A percentile compares a stretch with the other conserved stretches of the same genome.
phyloP scores from a whole-genome alignment of 2,888 invertebrate genomes.

The Microctonus aethiopoides region DNA sequence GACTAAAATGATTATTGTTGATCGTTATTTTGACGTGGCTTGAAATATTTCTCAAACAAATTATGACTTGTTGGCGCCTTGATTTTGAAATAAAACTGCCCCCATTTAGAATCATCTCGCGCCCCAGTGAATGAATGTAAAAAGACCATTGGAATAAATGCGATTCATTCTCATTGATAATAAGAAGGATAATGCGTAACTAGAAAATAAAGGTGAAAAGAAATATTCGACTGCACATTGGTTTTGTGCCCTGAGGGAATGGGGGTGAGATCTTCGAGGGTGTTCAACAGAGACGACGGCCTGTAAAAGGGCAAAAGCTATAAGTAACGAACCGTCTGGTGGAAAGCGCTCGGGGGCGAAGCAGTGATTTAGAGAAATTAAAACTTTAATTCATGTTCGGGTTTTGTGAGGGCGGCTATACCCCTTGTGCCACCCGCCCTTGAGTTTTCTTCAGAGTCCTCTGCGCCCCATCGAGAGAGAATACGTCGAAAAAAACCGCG shows the following conservation, averaged over 20 bases:
- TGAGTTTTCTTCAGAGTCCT: conserved; percentile 38
- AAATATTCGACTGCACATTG: conserved; percentile 31
- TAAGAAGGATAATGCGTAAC: conserved; percentile 41
- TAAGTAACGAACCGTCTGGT: conserved; percentile 66
- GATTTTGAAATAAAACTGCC: not conserved
- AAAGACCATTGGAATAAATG: not conserved
- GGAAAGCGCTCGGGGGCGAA: conserved; percentile 62
- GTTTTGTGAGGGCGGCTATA: conserved; percentile 46
- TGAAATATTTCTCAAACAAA: not conserved
- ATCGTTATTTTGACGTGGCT: not conserved
- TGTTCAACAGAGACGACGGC: conserved; percentile 33
- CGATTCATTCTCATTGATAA: conserved; percentile 1
- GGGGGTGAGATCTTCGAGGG: conserved; percentile 6
- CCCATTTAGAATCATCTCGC: not conserved
- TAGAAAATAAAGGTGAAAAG: conserved; percentile 50
- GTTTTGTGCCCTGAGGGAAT: not conserved
- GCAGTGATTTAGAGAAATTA: conserved; percentile 67
- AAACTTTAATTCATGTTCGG: conserved; percentile 67
- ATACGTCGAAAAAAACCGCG: conserved; percentile 44
- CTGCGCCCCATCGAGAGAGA: conserved; percentile 30
- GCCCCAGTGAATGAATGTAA: not conserved
- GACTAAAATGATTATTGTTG: not conserved
- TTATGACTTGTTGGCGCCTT: not conserved
- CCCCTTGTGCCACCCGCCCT: conserved; percentile 26
- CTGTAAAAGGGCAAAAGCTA: conserved; percentile 63